Evolutionary conservation across 1,140 invertebrate species (phyloP).

Genomic region (Xylocopa sonorina): DNA sequence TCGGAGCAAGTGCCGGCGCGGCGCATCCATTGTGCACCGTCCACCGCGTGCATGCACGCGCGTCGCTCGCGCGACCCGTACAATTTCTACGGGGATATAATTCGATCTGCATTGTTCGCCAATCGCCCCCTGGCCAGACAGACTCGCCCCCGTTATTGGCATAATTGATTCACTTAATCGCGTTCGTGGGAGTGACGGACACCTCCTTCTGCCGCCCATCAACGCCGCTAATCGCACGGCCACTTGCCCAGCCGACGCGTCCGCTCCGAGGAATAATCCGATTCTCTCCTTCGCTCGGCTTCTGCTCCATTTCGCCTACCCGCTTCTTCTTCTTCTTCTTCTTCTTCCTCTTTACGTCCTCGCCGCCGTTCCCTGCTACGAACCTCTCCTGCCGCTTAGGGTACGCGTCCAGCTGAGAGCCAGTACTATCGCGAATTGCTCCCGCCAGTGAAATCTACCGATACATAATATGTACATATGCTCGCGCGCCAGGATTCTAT

Average conservation of each 20-base stretch:
- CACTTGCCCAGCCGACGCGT: constrained; percentile 26
- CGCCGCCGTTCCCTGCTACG: not conserved
- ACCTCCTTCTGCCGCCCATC: constrained; percentile 49
- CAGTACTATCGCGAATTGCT: too few relatives aligned
- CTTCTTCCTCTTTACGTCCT: not conserved
- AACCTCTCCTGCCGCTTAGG: not conserved
- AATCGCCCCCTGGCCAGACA: constrained; percentile 63
- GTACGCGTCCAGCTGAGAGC: too few relatives aligned
- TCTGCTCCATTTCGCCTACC: not conserved
- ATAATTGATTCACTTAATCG: constrained; percentile 77
- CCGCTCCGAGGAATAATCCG: constrained; percentile 5
- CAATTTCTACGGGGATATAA: constrained; percentile 66
- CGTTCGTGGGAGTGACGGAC: constrained; percentile 63
- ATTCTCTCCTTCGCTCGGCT: not conserved
- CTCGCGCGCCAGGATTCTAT: not conserved
- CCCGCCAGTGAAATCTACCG: too few relatives aligned
- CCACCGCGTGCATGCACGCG: constrained; percentile 45
- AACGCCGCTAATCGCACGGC: constrained; percentile 31
- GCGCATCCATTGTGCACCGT: constrained; percentile 57
- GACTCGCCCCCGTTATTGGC: constrained; percentile 69
- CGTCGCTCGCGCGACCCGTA: constrained; percentile 52
- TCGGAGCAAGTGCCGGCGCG: not conserved
- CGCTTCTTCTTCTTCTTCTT: not conserved
- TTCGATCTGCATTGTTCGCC: constrained; percentile 75
- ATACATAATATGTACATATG: too few relatives aligned